A percentile compares a stretch with the other conserved stretches of the same genome.
Conservation (phyloP, 2,113 vertebrate species). For the Mirounga angustirostris region DNA sequence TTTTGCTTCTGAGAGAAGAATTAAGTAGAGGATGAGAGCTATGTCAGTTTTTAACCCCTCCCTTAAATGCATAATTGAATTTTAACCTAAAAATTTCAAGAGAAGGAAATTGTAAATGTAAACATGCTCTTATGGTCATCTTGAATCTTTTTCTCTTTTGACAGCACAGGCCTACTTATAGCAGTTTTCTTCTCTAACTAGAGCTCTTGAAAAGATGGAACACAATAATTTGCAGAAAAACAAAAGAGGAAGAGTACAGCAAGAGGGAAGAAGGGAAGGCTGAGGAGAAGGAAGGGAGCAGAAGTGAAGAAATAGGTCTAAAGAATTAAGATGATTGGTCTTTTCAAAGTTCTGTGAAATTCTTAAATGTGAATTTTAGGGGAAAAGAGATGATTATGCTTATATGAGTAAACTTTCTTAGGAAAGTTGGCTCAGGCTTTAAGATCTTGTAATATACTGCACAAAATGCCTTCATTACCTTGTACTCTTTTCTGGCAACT, state of each 20-base stretch:
- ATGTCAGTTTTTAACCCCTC: background rate
- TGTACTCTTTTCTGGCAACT: background rate
- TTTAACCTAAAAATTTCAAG: slow-evolving; percentile 3
- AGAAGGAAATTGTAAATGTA: background rate
- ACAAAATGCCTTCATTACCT: background rate
- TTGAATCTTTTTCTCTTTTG: background rate
- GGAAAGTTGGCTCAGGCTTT: background rate
- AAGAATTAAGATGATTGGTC: background rate
- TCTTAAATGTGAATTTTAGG: background rate
- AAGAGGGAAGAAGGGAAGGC: background rate
- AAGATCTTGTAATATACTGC: background rate
- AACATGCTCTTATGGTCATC: background rate
- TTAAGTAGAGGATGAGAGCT: background rate
- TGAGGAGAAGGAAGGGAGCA: background rate
- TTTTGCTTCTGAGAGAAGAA: background rate
- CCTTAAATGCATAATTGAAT: background rate
- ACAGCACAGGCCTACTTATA: background rate
- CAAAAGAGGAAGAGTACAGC: accelerated
- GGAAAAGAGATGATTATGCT: background rate
- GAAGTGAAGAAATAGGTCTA: background rate
- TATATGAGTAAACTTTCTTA: background rate
- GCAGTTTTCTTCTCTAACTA: background rate
- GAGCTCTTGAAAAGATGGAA: background rate
- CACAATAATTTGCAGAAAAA: background rate
- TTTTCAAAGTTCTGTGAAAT: background rate